Conservation (phyloP, 2,113 vertebrate genomes). For the Channa argus region DNA sequence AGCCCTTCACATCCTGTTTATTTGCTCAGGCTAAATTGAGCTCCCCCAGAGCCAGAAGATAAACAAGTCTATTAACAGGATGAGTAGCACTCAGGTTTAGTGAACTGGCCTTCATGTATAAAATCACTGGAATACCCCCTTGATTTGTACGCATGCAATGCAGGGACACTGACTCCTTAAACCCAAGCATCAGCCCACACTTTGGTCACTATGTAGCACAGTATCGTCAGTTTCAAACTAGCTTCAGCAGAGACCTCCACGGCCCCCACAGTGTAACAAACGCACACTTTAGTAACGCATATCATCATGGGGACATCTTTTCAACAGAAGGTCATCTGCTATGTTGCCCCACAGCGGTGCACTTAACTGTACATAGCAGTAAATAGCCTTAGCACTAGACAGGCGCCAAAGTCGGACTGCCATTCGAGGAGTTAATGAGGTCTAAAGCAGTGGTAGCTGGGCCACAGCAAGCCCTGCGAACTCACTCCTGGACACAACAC, state of each 20-base stretch:
- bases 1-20: too few species aligned
- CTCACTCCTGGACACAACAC: slow-evolving; percentile 83
- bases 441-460: slow-evolving; percentile 74
- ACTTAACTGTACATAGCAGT: slow-evolving; percentile 69
- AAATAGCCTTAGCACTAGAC: slow-evolving; percentile 81
- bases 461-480: slow-evolving; percentile 66
- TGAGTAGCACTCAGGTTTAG: too few species aligned
- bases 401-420: slow-evolving; percentile 71
- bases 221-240: too few species aligned
- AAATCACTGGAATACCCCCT: neutral
- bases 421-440: slow-evolving; percentile 83
- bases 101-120: neutral
- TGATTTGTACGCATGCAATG: neutral
- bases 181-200: neutral
- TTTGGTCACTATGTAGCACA: neutral
- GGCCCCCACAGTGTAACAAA: slow-evolving; percentile 20
- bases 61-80: too few species aligned
- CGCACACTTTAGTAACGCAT: neutral
- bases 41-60: too few species aligned
- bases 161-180: neutral
- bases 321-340: slow-evolving; percentile 76
- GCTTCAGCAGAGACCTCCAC: slow-evolving; percentile 3
- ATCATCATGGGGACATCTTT: slow-evolving; percentile 58
- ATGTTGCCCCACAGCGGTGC: slow-evolving; percentile 67
- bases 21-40: too few species aligned